A percentile compares a stretch with the other conserved stretches of the same genome.
Evolutionary conservation across 2,113 vertebrate genomes (phyloP).

Genomic region (Menura novaehollandiae): DNA sequence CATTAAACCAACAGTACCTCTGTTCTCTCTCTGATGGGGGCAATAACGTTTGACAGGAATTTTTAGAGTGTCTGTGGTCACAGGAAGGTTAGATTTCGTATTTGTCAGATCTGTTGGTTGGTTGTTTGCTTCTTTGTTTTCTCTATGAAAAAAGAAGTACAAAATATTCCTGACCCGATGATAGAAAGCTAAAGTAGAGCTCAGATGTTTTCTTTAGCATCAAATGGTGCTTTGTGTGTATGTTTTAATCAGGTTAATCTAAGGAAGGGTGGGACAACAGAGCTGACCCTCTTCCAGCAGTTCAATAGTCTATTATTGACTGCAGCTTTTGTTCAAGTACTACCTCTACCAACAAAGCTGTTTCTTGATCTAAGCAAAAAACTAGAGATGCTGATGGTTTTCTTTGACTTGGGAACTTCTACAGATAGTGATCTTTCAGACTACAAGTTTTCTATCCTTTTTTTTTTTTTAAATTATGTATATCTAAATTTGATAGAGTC

Average conservation of each 20-base stretch:
- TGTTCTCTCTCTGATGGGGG: background rate
- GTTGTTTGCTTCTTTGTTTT: background rate
- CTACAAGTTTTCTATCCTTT: background rate
- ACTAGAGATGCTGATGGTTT: background rate
- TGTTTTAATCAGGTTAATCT: background rate
- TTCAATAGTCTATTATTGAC: background rate
- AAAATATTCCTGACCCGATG: background rate
- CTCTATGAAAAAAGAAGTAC: background rate
- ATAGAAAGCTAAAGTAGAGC: background rate
- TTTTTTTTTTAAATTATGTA: background rate
- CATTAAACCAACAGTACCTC: background rate
- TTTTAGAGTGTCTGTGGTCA: background rate
- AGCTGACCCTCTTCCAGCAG: background rate
- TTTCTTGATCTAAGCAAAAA: background rate
- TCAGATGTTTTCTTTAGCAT: background rate
- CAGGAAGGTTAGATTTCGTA: background rate
- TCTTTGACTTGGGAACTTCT: background rate
- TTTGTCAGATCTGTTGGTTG: background rate
- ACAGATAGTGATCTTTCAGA: background rate
- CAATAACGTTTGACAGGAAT: background rate
- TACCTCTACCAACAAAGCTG: background rate
- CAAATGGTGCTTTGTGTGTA: background rate
- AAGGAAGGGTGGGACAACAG: background rate
- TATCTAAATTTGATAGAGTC: background rate
- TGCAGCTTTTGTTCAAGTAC: background rate